Conservation (phyloP, 2,888 invertebrate species). For the Monopis laevigella region DNA sequence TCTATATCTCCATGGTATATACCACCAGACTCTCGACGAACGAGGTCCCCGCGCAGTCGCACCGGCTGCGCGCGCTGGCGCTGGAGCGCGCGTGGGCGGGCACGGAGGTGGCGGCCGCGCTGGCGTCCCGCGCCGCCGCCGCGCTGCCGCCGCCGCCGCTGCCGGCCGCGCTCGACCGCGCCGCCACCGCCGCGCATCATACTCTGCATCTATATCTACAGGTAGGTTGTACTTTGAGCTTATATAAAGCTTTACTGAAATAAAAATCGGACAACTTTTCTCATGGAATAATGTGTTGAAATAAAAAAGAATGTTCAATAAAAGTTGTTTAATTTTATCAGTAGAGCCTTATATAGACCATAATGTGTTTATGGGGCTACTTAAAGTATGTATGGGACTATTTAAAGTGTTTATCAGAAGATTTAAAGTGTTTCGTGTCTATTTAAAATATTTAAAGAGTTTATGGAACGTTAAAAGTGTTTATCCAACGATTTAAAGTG, state of each 20-base stretch:
- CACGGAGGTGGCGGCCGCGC: conserved; percentile 48
- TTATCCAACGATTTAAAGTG: too few species aligned
- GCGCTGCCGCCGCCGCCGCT: conserved; percentile 55
- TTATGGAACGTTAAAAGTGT: too few species aligned
- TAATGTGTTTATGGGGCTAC: too few species aligned
- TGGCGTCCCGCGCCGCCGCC: conserved; percentile 49
- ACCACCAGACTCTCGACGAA: conserved; percentile 36
- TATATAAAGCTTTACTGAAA: too few species aligned
- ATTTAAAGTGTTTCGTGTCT: too few species aligned
- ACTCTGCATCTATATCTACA: conserved; percentile 55
- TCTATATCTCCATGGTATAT: too few species aligned
- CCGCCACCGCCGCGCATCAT: conserved; percentile 53
- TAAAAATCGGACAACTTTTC: neutral
- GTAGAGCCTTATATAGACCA: too few species aligned
- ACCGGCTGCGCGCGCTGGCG: conserved; percentile 47
- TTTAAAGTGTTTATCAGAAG: too few species aligned
- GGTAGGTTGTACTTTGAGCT: conserved; percentile 29
- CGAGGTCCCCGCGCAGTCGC: conserved; percentile 29
- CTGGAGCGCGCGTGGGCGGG: conserved; percentile 57
- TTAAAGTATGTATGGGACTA: too few species aligned
- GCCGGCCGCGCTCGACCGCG: conserved; percentile 48
- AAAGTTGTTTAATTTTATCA: too few species aligned
- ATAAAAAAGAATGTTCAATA: neutral
- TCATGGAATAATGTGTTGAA: too few species aligned
- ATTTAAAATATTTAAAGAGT: too few species aligned